Evolutionary conservation across 1,140 invertebrate species (phyloP).

Genomic region (Rhagoletis pomonella): DNA sequence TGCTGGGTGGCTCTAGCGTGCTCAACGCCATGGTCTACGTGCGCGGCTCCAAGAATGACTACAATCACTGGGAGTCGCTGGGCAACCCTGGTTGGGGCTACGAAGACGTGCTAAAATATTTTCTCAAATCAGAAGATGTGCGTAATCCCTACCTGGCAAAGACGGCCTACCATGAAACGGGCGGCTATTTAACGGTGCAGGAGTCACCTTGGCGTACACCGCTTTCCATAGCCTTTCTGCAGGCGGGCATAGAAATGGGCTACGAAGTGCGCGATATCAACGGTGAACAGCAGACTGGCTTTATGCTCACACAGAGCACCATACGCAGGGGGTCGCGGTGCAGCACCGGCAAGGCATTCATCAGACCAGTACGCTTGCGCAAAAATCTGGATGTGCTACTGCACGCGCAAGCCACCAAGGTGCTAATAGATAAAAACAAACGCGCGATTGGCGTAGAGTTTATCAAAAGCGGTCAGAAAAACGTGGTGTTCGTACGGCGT

Average conservation of each 20-base stretch:
- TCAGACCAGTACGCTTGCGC: constrained; percentile 85
- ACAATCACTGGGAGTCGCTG: constrained; percentile 90
- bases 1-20: constrained; percentile 94
- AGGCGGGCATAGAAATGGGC: constrained; percentile 87
- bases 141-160: constrained; percentile 85
- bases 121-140: constrained; percentile 91
- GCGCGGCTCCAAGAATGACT: constrained; percentile 92
- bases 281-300: constrained; percentile 87
- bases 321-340: constrained; percentile 90
- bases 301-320: constrained; percentile 90
- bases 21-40: constrained; percentile 97
- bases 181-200: constrained; percentile 89
- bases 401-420: constrained; percentile 83
- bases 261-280: constrained; percentile 89
- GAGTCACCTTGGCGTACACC: constrained; percentile 88
- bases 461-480: constrained; percentile 78
- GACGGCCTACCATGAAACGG: constrained; percentile 84
- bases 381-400: constrained; percentile 89
- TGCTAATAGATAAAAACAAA: constrained; percentile 82
- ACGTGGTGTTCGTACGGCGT: constrained; percentile 81
- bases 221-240: constrained; percentile 85
- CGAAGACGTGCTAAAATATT: constrained; percentile 89
- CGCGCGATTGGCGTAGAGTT: constrained; percentile 87
- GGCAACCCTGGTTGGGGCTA: constrained; percentile 95
- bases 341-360: constrained; percentile 91